These are phyloP conservation scores for Malurus elegans DNA, from an alignment of 2,113 vertebrate genomes.

Conservation along the genomic window DNA sequence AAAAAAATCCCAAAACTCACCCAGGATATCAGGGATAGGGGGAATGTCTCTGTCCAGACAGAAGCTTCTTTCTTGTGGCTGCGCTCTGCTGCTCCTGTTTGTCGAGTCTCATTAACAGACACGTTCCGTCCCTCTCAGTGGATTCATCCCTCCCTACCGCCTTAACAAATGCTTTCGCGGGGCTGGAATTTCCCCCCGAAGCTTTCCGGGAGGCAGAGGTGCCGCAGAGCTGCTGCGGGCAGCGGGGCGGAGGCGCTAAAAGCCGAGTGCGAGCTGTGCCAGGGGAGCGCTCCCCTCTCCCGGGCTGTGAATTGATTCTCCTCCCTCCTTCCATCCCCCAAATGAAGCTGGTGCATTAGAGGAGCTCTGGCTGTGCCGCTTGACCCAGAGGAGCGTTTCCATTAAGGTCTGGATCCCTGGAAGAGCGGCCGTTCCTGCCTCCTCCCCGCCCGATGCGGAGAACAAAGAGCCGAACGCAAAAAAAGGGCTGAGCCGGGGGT, in stretches of 20 bases:
- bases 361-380: background rate
- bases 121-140: background rate
- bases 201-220: background rate
- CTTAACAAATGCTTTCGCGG: background rate
- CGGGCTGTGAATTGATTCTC: background rate
- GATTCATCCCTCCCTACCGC: background rate
- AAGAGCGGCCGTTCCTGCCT: background rate
- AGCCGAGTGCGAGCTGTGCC: background rate
- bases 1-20: background rate
- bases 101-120: background rate
- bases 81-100: background rate
- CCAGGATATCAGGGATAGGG: background rate
- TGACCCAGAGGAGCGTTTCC: conserved; percentile 34
- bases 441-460: background rate
- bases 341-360: background rate
- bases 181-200: background rate
- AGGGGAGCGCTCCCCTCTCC: background rate
- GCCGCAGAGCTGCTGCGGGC: background rate
- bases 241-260: background rate
- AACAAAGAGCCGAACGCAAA: background rate
- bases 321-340: background rate
- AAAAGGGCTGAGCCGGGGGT: background rate
- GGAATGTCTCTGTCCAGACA: background rate
- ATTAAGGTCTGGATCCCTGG: background rate
- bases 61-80: background rate